Evolutionary conservation across 2,888 invertebrate species (phyloP), one percentile per base, ranked within the genome.

Genomic region (Lobophora halterata): DNA sequence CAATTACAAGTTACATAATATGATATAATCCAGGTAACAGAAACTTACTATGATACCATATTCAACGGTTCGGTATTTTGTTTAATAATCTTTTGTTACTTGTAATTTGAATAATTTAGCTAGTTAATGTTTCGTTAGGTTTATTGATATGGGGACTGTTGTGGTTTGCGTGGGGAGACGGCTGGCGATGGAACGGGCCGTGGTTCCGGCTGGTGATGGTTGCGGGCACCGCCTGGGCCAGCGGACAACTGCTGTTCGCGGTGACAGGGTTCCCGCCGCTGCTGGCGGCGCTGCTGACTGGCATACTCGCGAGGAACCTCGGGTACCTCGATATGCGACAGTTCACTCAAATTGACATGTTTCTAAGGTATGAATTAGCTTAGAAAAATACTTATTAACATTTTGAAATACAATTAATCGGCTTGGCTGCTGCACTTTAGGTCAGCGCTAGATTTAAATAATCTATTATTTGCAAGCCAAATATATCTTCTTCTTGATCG

Each of bases 281-380:
- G 0, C 46, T 86, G 1, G 86, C 80, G 6, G 80, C 81, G 1
- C 47, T 87, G 1, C 44, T 79, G 1, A 76, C 70, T 1, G 87
- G 87, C 6, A 80, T 87, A 19, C 52, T 77, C 0, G 83, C 80
- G 1, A 65, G 80, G 7, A 67, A 85, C 35, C 38, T 81, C 0
- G 75, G 66, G 1, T 71, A 79, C 8, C 65, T 87, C 0, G 77
- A 85, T 21, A 86, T 87, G 80, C 55, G 78, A 30, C 51, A 77
- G 1, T 73, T 72, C 35, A 65, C 69, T 1, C 58, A 77, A 3
- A 55, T 85, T 7, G 87, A 87, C 41, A 49, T 54, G 6, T 79
- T 81, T 54, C 60, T 87, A 46, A 79, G 86, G 87, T 86, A 58
- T 32, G 14, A 27, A 5, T 7, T 6, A 17, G 6, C 7, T 3